Conservation (phyloP, 37 sponge, comb jelly and placozoan species). For the Crambe crambe region DNA sequence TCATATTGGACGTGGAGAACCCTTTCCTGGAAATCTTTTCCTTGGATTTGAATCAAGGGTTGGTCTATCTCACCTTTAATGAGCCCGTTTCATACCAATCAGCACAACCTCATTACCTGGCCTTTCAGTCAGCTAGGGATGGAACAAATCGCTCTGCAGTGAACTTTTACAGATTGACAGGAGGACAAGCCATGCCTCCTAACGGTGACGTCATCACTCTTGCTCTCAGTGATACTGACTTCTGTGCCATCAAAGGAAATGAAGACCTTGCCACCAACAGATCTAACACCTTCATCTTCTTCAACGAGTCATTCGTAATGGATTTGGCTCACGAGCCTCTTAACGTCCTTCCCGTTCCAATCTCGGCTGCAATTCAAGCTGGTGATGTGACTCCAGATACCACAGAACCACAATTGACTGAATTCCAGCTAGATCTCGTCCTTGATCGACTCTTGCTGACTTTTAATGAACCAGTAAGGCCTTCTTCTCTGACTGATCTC, state of each 20-base stretch:
- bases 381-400: conserved; percentile 33
- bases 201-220: conserved; percentile 31
- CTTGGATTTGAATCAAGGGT: conserved; percentile 77
- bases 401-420: conserved; percentile 62
- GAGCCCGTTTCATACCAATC: conserved; percentile 71
- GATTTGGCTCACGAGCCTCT: conserved; percentile 68
- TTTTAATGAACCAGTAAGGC: conserved; percentile 82
- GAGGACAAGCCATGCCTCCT: conserved; percentile 39
- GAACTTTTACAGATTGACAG: conserved; percentile 49
- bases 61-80: conserved; percentile 68
- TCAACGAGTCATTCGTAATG: conserved; percentile 46
- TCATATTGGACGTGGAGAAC: conserved; percentile 54
- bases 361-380: conserved; percentile 36
- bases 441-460: conserved; percentile 66
- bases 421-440: conserved; percentile 75
- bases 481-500: conserved; percentile 65
- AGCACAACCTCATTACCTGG: conserved; percentile 23
- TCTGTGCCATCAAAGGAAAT: conserved; percentile 63
- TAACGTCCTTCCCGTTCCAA: conserved; percentile 19
- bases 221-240: conserved; percentile 51
- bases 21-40: conserved; percentile 66
- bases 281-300: conserved; percentile 62
- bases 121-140: conserved; percentile 58
- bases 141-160: not conserved
- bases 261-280: conserved; percentile 56